These are phyloP conservation scores for Beaufortia kweichowensis DNA, from an alignment of 2,113 vertebrate species.

Conservation along the genomic window DNA sequence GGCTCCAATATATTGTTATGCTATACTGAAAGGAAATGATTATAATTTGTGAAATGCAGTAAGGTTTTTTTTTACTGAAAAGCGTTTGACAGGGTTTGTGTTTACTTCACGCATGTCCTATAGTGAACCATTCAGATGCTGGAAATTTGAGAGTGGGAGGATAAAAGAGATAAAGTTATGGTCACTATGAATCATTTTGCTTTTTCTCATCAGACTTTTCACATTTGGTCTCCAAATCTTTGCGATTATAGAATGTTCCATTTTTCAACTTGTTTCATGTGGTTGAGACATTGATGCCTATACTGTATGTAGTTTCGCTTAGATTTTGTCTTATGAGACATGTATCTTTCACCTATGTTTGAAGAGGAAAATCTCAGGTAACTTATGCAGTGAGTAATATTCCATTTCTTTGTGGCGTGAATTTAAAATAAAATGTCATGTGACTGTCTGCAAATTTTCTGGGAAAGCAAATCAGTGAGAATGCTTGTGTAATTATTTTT, in stretches of 20 bases:
- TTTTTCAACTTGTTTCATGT: conserved; percentile 27
- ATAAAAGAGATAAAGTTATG: conserved; percentile 28
- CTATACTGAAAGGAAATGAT: not conserved
- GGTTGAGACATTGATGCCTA: not conserved
- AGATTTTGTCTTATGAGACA: not conserved
- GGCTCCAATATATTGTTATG: not conserved
- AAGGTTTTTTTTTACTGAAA: not conserved
- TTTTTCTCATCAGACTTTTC: not conserved
- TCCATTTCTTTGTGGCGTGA: conserved; percentile 39
- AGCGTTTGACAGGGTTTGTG: not conserved
- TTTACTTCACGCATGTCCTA: not conserved
- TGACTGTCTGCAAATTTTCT: not conserved
- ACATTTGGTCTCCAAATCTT: not conserved
- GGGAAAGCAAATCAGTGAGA: not conserved
- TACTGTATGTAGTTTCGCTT: conserved; percentile 20
- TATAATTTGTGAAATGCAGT: not conserved
- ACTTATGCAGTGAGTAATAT: conserved; percentile 45
- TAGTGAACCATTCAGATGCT: not conserved
- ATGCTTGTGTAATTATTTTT: not conserved
- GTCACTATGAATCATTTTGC: conserved; percentile 21
- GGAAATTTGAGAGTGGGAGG: conserved; percentile 1
- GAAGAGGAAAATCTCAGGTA: conserved; percentile 4
- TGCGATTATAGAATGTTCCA: not conserved
- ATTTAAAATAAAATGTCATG: not conserved
- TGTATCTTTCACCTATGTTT: conserved; percentile 16